These are phyloP conservation scores for Chrysomallon squamiferum DNA, from an alignment of 1,140 invertebrate genomes.

Conservation along the genomic window DNA sequence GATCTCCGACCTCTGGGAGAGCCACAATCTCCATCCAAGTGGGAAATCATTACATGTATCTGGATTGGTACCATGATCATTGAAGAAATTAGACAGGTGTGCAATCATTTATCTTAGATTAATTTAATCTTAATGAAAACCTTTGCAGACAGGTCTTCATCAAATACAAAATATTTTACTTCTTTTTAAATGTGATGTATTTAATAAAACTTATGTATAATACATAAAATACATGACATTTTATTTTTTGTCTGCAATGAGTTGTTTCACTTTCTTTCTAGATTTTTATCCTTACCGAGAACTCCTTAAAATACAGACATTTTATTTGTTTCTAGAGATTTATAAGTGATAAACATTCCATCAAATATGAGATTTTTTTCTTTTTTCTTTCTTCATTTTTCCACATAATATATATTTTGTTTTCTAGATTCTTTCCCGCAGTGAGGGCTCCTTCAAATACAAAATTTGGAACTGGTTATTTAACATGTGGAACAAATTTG, in stretches of 20 bases:
- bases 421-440: conserved; percentile 37
- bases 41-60: conserved; percentile 43
- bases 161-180: not conserved
- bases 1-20: conserved; percentile 33
- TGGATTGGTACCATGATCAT: conserved; percentile 47
- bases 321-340: too few relatives aligned
- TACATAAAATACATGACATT: too few relatives aligned
- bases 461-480: conserved; percentile 51
- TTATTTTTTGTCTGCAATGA: not conserved
- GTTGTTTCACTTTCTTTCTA: not conserved
- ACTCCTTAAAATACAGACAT: too few relatives aligned
- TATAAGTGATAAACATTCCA: too few relatives aligned
- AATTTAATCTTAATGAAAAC: too few relatives aligned
- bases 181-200: too few relatives aligned
- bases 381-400: too few relatives aligned
- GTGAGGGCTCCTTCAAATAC: conserved; percentile 40
- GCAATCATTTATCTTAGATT: too few relatives aligned
- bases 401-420: too few relatives aligned
- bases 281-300: too few relatives aligned
- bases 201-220: too few relatives aligned
- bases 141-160: not conserved
- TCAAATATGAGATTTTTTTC: too few relatives aligned
- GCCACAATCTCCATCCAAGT: conserved; percentile 22
- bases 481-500: conserved; percentile 58
- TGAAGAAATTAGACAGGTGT: conserved; percentile 54